Base-by-base conservation (phyloP, 1,140 invertebrate genomes). In the Drosophila funebris region DNA sequence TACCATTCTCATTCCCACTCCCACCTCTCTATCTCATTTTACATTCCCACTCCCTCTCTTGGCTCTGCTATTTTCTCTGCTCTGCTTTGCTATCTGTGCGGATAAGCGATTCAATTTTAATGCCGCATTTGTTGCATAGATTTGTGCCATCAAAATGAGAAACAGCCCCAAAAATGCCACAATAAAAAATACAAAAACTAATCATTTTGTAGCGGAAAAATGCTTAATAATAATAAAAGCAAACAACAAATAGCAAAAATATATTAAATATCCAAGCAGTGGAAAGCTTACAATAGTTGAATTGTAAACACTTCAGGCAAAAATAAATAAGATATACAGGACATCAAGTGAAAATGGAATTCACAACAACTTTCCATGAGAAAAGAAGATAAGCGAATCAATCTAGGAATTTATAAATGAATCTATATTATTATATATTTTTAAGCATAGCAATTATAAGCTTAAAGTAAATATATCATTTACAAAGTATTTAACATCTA, bases 21-120 rank as follows among this genome's bases (percentile, higher is more conserved):
- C n/a, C n/a, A n/a, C n/a, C n/a, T n/a, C n/a, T n/a, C n/a, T n/a
- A n/a, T n/a, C n/a, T 54, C 9, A 54, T 62, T 50, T 14, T 44
- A 14, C 11, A 36, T 33, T 36, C 36, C 31, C 56, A 9, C 11
- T 43, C 27, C 56, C 44, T 48, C 5, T 5, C 57, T 37, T 22
- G 24, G 13, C 43, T 14, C 27, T 11, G 24, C 41, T 46, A n/a
- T 27, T 16, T 9, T 41, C 39, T 41, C 54, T 27, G 4, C 14
- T 58, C n/a, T 24, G 37, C 22, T 29, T 20, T 36, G 54, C 43
- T 37, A 27, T 22, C 41, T 36, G 37, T 33, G 44, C 16, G 67
- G 57, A 57, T 78, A 78, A 83, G 80, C 80, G 77, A 87, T 87
- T 85, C 81, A 85, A 87, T 85, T 85, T 87, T 81, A 85, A 85